Base-by-base conservation (phyloP, 2,888 invertebrate genomes). In the Pyralis farinalis region DNA sequence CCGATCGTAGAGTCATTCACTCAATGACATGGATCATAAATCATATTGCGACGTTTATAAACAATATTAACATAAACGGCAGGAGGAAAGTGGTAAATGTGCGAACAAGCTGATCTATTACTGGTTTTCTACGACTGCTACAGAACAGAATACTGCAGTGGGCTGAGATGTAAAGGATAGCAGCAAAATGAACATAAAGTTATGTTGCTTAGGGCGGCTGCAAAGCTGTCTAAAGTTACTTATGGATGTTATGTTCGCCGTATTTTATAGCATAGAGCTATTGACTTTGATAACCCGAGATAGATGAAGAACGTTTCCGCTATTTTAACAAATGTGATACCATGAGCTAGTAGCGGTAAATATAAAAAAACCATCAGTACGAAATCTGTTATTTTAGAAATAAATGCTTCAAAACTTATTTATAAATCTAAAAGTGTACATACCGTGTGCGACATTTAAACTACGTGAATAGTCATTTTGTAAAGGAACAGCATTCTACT, bases 51-150 rank as follows among this genome's bases (percentile, higher is more conserved):
- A n/a, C 25, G 7, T 25, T 16, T 25, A 25, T 25, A 25, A 25
- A 25, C 25, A 25, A n/a, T 25, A 30, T 30, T 29, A 21, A 29
- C 29, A 30, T 30, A 37, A 37, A 37, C 29, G 29, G 29, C 36
- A 9, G 7, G 25, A 10, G 29, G 36, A 21, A 37, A 37, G 36
- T 37, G 29, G 10, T 29, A 30, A 37, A 37, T 37, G 16, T 29
- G 36, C 10, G 20, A 37, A 37, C 28, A 29, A 30, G 9, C 27
- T 16, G 7, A 37, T 37, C 29, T 16, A 37, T 37, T 21, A 37
- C 9, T 16, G 28, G 29, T 28, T 36, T 36, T 36, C 36, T 37
- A 29, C 29, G 36, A 29, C 29, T 20, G 7, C 20, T 20, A 28
- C 29, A 10, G 16, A 2, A 29, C 36, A 37, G 11, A 2, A 29